Conservation (phyloP, 1,140 invertebrate genomes). For the Drosophila jambulina region DNA sequence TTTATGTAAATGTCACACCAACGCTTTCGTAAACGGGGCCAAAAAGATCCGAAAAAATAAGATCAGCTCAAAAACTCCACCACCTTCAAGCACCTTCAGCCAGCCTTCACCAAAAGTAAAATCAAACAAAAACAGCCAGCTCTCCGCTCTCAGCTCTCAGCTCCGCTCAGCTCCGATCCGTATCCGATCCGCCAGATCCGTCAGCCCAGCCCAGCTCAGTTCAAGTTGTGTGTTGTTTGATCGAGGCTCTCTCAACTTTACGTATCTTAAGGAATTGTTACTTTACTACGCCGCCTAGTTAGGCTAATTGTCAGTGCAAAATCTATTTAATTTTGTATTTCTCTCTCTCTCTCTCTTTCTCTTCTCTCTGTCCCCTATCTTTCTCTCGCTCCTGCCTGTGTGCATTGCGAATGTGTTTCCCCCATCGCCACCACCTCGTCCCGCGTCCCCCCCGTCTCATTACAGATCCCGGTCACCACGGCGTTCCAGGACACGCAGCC, state of each 20-base stretch:
- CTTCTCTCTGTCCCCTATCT: slow-evolving; percentile 16
- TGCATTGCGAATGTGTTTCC: slow-evolving; percentile 22
- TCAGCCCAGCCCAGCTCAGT: slow-evolving; percentile 41
- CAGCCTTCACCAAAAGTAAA: slow-evolving; percentile 37
- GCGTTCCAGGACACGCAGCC: slow-evolving; percentile 85
- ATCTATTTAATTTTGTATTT: slow-evolving; percentile 78
- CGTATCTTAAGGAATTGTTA: slow-evolving; percentile 46
- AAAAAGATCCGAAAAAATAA: slow-evolving; percentile 32
- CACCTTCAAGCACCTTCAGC: slow-evolving; percentile 60
- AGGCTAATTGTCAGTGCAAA: slow-evolving; percentile 42
- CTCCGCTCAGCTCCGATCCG: slow-evolving; percentile 40
- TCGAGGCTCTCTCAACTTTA: slow-evolving; percentile 46
- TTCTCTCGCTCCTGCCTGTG: slow-evolving; percentile 20
- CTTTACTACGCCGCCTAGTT: slow-evolving; percentile 29
- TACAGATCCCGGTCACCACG: slow-evolving; percentile 86
- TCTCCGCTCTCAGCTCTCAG: slow-evolving; percentile 54
- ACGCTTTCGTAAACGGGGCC: slow-evolving; percentile 49
- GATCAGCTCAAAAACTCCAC: slow-evolving; percentile 54
- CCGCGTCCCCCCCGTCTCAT: slow-evolving; percentile 57
- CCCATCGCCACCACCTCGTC: slow-evolving; percentile 7
- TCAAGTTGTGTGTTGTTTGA: slow-evolving; percentile 56
- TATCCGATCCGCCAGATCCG: slow-evolving; percentile 44
- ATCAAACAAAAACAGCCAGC: slow-evolving; percentile 37
- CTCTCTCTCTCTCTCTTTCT: slow-evolving; percentile 34
- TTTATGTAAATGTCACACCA: slow-evolving; percentile 60